Evolutionary conservation across 1,140 invertebrate species (phyloP), one percentile per base, ranked within the genome.

Genomic region (Drosophila seguyi): DNA sequence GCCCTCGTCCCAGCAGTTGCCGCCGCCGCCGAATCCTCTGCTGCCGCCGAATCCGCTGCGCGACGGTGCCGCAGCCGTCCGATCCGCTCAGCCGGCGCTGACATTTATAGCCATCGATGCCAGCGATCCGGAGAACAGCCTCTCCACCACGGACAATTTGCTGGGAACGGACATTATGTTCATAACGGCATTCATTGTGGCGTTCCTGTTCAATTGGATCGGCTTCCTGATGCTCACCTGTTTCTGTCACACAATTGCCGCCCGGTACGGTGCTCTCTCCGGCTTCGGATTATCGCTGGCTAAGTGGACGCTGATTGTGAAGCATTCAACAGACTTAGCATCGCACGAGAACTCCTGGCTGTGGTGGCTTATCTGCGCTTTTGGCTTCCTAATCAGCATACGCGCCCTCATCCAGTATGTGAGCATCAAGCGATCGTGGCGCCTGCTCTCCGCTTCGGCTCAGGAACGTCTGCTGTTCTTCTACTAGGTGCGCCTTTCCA

Each of bases 201-300:
- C 97, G 75, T 97, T 98, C 92, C 94, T 98, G 29, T 98, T 99
- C 93, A 98, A 98, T 93, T 99, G 98, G 98, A 97, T 99, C 91
- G 98, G 98, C 52, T 98, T 99, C 92, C 93, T 99, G 56, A 94
- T 98, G 79, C 93, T 98, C 58, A 97, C 98, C 95, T 98, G 98
- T 90, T 97, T 98, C 93, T 98, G 97, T 92, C 97, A 98, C 91
- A 98, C 97, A 41, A 97, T 98, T 88, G 98, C 98, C 47, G 97
- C 97, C 42, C 95, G 97, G 79, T 98, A 98, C 93, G 98, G 98
- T 47, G 98, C 98, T 7, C 92, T 99, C 20, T 97, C 98, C 62
- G 98, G 98, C 42, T 98, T 99, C 91, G 98, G 98, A 7, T 94
- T 99, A 8, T 98, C 97, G 11, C 94, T 98, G 72, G 97, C 97